Base-by-base conservation (phyloP, 30 jellyfish, hydroid and myxozoan species). In the Catostylus mosaicus region DNA sequence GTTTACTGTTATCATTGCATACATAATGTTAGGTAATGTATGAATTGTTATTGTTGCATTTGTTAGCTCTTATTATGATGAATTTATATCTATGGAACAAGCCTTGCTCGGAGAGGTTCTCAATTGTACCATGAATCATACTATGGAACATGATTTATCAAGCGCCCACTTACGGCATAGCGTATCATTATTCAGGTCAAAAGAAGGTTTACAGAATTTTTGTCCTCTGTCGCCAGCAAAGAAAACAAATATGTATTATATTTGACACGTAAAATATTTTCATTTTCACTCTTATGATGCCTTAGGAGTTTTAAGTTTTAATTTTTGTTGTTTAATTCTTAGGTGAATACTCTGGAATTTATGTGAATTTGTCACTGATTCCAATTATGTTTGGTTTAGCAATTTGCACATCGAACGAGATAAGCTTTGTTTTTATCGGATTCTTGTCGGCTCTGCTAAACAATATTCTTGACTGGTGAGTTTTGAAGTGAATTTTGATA, bases 341-440 rank as follows among this genome's bases (percentile, higher is more conserved):
- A 94, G 99, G 97, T 36, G 99, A 94, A 73, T 80, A 94, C 74
- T 94, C 99, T 76, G 99, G 99, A 8, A 14, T 94, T n/a, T 88
- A 77, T 75, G 97, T 88, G 26, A 94, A 88, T 70, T 40, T 94
- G 73, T 94, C 99, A 30, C 54, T 94, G 80, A 9, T 94, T 31
- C 99, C 99, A 51, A 94, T 94, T 14, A 94, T 88, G 97, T 88
- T 88, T 88, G 99, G 99, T 31, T 72, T 94, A 84, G 97, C 97
- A 9, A 77, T 94, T 23, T 94, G 98, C 45, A 86, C 95, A 46
- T 77, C 81, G 16, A 83, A 83, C 26, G 99, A 94, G 76, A 65
- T 94, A 24, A 88, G 97, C 57, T 94, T 94, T 80, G 90, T 67
- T 11, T 26, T 76, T 24, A 89, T 91, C 54, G 99, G 99, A 20